Evolutionary conservation across 2,113 vertebrate species (phyloP), one percentile per base, ranked within the genome.

Genomic region (Gambusia affinis): DNA sequence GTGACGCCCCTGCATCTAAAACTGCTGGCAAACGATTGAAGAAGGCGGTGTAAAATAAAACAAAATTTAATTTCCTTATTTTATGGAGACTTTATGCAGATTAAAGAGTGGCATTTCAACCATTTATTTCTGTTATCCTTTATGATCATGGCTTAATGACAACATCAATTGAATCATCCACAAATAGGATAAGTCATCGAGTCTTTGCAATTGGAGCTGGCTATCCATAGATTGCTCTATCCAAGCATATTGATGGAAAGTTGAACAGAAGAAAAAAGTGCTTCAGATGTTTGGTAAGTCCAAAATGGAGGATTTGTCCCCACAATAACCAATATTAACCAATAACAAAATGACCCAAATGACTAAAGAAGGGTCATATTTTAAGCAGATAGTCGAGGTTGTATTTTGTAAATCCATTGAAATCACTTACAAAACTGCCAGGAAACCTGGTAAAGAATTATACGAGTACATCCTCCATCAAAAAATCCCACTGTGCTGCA

Each of bases 21-120:
- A 64, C 81, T 28, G 31, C 70, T 1, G 37, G 82, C 6, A 93
- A 81, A 84, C 31, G 84, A 73, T 87, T 72, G 8, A 90, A 80
- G 79, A 92, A 91, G 67, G 5, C 67, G 11, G 65, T 79, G 67
- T 89, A 29, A 81, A 66, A 8, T 12, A 4, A 8, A 1, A 1
- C 0, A 17, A 4, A 27, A 27, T 14, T 35, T 24, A 35, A 35
- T 54, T 54, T 54, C 8, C 4, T 8, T 24, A 24, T 24, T 54
- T 54, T 8, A 22, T 24, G 22, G 2, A 57, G 51, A 11, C 5
- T 7, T 57, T 57, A 57, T 11, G 24, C 11, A n/a, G 10, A 57
- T 57, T 57, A 57, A n/a, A 57, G 5, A 54, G 47, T 6, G 15
- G 2, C 7, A 54, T 54, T 1, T 51, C 14, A 51, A 51, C 17